Evolutionary conservation across 2,888 invertebrate genomes (phyloP).

Genomic region (Nephrotoma appendiculata): DNA sequence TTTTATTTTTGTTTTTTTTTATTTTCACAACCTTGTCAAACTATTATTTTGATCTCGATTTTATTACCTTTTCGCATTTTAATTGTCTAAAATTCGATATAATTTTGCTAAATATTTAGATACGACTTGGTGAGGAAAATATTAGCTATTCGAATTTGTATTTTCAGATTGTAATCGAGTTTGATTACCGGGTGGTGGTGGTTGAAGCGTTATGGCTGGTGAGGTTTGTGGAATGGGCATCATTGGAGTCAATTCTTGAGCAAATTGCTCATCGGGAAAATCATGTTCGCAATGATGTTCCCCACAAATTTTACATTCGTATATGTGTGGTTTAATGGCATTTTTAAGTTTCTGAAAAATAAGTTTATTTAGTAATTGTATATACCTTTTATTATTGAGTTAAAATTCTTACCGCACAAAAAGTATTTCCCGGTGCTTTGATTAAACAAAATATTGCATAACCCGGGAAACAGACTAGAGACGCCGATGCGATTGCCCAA

Average conservation of each 20-base stretch:
- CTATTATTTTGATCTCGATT: neutral
- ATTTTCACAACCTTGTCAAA: neutral
- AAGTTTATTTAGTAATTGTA: neutral
- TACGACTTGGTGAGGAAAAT: neutral
- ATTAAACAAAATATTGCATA: constrained; percentile 59
- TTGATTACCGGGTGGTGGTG: constrained; percentile 13
- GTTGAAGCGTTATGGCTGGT: constrained; percentile 13
- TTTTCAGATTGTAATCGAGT: neutral
- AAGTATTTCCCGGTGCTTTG: constrained; percentile 52
- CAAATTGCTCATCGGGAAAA: constrained; percentile 35
- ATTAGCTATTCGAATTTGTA: neutral
- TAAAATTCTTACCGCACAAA: constrained; percentile 46
- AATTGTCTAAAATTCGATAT: neutral
- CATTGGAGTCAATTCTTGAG: constrained; percentile 25
- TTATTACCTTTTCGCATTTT: neutral
- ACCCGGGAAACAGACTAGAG: constrained; percentile 72
- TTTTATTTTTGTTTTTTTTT: neutral
- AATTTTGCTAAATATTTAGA: neutral
- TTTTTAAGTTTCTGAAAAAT: constrained; percentile 52
- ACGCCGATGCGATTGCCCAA: constrained; percentile 72
- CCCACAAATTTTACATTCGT: constrained; percentile 59
- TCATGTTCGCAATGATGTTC: constrained; percentile 63
- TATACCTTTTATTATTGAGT: neutral
- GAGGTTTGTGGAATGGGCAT: constrained; percentile 7
- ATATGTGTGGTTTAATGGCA: constrained; percentile 59